phyloP scores from a whole-genome alignment of 2,888 invertebrate species.

The Erpobdella octoculata region DNA sequence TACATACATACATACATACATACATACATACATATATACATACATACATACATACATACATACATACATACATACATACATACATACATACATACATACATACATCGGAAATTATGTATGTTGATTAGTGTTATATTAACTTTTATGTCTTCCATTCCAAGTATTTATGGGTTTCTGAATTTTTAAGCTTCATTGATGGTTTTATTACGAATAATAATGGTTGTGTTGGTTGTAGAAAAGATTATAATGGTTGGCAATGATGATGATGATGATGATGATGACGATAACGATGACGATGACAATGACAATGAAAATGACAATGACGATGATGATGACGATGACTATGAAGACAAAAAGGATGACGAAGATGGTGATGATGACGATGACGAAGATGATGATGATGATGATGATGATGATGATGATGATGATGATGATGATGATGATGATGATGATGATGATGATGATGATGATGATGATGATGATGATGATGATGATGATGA shows the following conservation, averaged over 20 bases:
- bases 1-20: too few species aligned
- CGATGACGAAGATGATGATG: background rate
- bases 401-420: background rate
- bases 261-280: background rate
- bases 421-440: background rate
- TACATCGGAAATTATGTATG: too few species aligned
- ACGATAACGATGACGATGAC: conserved; percentile 11
- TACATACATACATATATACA: too few species aligned
- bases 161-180: too few species aligned
- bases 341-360: background rate
- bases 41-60: too few species aligned
- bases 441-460: background rate
- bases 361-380: background rate
- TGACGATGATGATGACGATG: background rate
- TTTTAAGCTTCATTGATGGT: too few species aligned
- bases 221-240: too few species aligned
- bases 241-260: background rate
- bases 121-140: too few species aligned
- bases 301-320: background rate
- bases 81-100: too few species aligned
- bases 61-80: too few species aligned
- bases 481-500: background rate
- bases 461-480: background rate
- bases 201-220: too few species aligned
- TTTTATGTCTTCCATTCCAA: too few species aligned